Evolutionary conservation across 2,888 invertebrate species (phyloP).

Genomic region (Anthophora plumipes): DNA sequence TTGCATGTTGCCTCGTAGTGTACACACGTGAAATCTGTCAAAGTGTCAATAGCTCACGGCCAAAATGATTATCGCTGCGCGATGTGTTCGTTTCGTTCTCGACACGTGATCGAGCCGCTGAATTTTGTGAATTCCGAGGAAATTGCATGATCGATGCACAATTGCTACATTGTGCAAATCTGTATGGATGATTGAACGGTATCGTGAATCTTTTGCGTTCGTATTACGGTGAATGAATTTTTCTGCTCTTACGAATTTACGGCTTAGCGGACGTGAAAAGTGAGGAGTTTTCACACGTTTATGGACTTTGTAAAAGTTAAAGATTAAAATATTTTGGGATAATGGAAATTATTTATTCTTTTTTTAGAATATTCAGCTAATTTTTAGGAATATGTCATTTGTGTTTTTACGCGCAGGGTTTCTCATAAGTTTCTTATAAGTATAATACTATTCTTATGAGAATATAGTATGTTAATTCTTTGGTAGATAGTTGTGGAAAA

Average conservation of each 20-base stretch:
- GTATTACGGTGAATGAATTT: not conserved
- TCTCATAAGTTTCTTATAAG: no score
- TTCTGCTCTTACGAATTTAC: not conserved
- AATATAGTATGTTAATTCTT: no score
- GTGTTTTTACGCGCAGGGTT: no score
- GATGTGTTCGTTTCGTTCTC: slow-evolving; percentile 5
- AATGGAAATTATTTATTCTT: no score
- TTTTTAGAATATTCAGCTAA: no score
- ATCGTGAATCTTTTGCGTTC: not conserved
- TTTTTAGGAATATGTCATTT: no score
- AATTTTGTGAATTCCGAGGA: slow-evolving; percentile 36
- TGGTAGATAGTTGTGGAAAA: no score
- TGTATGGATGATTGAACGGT: not conserved
- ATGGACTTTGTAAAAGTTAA: no score
- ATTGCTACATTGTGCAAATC: slow-evolving; percentile 1
- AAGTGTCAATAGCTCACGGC: slow-evolving; percentile 58
- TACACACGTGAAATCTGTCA: slow-evolving; percentile 41
- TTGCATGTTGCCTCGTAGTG: slow-evolving; percentile 1
- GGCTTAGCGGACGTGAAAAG: not conserved
- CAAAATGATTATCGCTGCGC: slow-evolving; percentile 48
- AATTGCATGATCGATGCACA: slow-evolving; percentile 14
- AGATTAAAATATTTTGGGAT: no score
- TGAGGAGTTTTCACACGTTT: not conserved
- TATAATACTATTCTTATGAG: no score
- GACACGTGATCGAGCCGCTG: slow-evolving; percentile 8